Conservation (phyloP, 2,888 invertebrate species). For the Chaitophorus viminalis region DNA sequence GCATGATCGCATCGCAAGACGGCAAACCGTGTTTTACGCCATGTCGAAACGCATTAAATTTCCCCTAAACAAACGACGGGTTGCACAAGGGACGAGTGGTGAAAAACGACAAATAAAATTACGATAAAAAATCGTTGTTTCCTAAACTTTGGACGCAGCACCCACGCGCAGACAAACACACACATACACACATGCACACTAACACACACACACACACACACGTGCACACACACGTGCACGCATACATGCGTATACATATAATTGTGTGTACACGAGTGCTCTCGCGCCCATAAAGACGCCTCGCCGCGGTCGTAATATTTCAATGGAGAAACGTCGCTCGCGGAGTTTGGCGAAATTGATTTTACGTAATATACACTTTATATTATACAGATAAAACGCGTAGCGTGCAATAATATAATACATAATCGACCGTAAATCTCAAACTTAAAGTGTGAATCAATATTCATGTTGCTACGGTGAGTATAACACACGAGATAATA, state of each 20-base stretch:
- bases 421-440: background rate
- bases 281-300: background rate
- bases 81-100: background rate
- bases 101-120: background rate
- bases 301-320: background rate
- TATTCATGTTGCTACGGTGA: too few relatives aligned
- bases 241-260: too few relatives aligned
- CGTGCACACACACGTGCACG: too few relatives aligned
- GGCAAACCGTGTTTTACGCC: background rate
- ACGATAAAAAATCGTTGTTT: background rate
- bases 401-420: too few relatives aligned
- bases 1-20: too few relatives aligned
- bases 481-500: too few relatives aligned
- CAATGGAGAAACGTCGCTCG: background rate
- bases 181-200: too few relatives aligned
- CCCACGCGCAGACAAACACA: too few relatives aligned
- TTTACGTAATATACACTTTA: background rate
- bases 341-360: background rate
- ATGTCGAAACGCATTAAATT: background rate
- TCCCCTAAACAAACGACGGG: background rate
- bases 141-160: background rate
- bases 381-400: too few relatives aligned
- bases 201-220: too few relatives aligned
- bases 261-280: background rate
- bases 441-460: too few relatives aligned